phyloP scores from a whole-genome alignment of 1,140 invertebrate genomes.

The Drosophila eugracilis region DNA sequence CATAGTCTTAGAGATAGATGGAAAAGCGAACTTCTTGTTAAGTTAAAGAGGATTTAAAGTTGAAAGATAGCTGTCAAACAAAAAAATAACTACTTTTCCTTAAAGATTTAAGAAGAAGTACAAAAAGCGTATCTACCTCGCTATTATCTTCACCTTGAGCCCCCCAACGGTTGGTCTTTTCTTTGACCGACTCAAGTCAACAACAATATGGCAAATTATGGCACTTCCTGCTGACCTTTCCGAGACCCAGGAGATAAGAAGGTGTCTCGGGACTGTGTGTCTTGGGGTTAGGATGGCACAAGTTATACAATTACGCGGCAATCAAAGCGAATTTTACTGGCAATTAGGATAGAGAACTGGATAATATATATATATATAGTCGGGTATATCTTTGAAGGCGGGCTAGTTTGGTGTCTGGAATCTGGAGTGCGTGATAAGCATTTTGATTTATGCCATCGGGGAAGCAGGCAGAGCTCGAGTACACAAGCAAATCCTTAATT shows the following conservation, averaged over 20 bases:
- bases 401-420: slow-evolving; percentile 18
- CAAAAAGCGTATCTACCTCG: slow-evolving; percentile 10
- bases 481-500: slow-evolving; percentile 76
- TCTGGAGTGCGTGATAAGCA: slow-evolving; percentile 68
- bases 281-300: slow-evolving; percentile 50
- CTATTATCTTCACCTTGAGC: background rate
- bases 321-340: slow-evolving; percentile 49
- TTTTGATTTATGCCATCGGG: slow-evolving; percentile 78
- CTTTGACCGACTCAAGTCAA: slow-evolving; percentile 43
- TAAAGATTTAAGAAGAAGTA: too few species aligned
- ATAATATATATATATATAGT: too few species aligned
- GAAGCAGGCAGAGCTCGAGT: slow-evolving; percentile 42
- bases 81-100: too few species aligned
- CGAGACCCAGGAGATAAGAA: slow-evolving; percentile 3
- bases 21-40: too few species aligned
- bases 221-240: slow-evolving; percentile 74
- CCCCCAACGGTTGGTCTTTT: slow-evolving; percentile 19
- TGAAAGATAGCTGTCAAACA: too few species aligned
- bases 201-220: slow-evolving; percentile 80
- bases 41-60: too few species aligned
- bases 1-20: too few species aligned
- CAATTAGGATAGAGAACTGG: slow-evolving; percentile 40
- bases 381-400: slow-evolving; percentile 30
- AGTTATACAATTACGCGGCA: slow-evolving; percentile 78
- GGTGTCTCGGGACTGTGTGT: slow-evolving; percentile 9